Conservation (phyloP, 2,888 invertebrate species). For the Chorisops tibialis region DNA sequence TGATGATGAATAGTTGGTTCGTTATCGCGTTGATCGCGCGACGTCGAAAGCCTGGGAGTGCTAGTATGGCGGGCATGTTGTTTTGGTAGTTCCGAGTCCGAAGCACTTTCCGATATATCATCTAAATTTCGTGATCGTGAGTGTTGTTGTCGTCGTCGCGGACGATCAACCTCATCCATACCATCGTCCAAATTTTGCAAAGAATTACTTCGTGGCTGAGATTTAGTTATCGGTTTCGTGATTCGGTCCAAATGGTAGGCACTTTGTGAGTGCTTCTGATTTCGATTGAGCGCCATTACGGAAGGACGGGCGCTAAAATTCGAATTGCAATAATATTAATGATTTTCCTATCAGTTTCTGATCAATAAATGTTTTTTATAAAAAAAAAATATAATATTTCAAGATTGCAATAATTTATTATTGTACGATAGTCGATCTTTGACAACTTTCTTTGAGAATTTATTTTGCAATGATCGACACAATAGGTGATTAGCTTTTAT, state of each 20-base stretch:
- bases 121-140: slow-evolving; percentile 54
- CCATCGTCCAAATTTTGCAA: slow-evolving; percentile 49
- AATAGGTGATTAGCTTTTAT: too few relatives aligned
- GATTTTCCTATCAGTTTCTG: too few relatives aligned
- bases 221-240: slow-evolving; percentile 36
- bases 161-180: slow-evolving; percentile 44
- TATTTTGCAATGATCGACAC: too few relatives aligned
- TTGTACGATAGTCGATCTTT: too few relatives aligned
- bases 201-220: slow-evolving; percentile 44
- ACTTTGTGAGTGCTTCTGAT: slow-evolving; percentile 50
- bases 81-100: slow-evolving; percentile 45
- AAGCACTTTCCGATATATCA: slow-evolving; percentile 52
- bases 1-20: slow-evolving; percentile 5
- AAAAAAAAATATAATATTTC: too few relatives aligned
- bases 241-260: slow-evolving; percentile 49
- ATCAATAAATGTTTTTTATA: too few relatives aligned
- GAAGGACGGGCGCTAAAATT: slow-evolving; percentile 28
- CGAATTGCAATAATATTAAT: background rate
- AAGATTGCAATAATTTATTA: too few relatives aligned
- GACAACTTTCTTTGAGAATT: too few relatives aligned
- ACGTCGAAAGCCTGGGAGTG: slow-evolving; percentile 23
- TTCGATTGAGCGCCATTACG: slow-evolving; percentile 38
- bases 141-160: slow-evolving; percentile 45
- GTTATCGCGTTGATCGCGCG: slow-evolving; percentile 13
- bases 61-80: slow-evolving; percentile 40